Evolutionary conservation across 2,888 invertebrate genomes (phyloP).

Genomic region (Sphaerophoria taeniata): DNA sequence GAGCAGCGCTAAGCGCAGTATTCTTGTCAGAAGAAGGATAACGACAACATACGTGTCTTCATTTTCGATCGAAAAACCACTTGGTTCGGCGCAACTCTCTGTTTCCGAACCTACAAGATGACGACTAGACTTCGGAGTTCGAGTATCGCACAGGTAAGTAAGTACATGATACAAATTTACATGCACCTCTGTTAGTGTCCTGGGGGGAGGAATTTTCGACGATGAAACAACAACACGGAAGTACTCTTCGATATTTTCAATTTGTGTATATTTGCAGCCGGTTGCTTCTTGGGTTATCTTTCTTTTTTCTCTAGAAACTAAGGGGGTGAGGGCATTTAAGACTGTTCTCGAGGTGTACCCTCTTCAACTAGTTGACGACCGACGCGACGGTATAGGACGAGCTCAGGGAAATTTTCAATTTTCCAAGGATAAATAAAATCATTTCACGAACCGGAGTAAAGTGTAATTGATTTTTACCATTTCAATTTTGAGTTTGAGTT

Average conservation of each 20-base stretch:
- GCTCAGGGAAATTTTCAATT: slow-evolving; percentile 57
- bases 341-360: not conserved
- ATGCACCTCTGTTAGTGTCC: slow-evolving; percentile 42
- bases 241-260: not conserved
- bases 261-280: slow-evolving; percentile 7
- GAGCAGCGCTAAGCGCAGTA: not conserved
- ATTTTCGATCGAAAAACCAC: slow-evolving; percentile 40
- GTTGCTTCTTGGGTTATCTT: slow-evolving; percentile 18
- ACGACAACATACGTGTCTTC: slow-evolving; percentile 67
- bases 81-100: slow-evolving; percentile 6
- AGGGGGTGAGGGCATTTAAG: too few species aligned
- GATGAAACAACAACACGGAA: not conserved
- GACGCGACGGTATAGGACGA: not conserved
- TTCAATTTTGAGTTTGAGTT: slow-evolving; percentile 58
- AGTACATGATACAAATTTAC: slow-evolving; percentile 54
- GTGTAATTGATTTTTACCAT: slow-evolving; percentile 75
- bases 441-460: slow-evolving; percentile 71
- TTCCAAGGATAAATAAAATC: slow-evolving; percentile 74
- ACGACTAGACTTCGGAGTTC: not conserved
- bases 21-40: slow-evolving; percentile 43
- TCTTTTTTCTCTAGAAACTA: not conserved
- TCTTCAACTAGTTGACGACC: too few species aligned
- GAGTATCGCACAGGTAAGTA: slow-evolving; percentile 16
- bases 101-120: not conserved
- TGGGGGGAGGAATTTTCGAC: slow-evolving; percentile 5